A percentile compares a stretch with the other conserved stretches of the same genome.
phyloP scores from a whole-genome alignment of 2,113 vertebrate species.

The Oryzias curvinotus region DNA sequence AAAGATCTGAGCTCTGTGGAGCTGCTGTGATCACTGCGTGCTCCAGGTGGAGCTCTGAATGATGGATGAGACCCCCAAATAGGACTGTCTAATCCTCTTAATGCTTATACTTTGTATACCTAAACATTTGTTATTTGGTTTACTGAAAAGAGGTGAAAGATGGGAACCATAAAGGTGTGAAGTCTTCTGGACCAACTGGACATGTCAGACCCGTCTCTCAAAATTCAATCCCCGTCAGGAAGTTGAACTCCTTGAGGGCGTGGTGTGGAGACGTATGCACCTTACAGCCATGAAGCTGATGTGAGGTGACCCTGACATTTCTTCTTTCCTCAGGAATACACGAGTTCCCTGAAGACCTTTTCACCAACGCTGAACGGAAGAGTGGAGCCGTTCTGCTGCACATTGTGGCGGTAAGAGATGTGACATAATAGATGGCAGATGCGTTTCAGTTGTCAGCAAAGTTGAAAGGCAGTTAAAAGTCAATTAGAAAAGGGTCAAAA shows the following conservation, averaged over 20 bases:
- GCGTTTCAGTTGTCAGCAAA: no score
- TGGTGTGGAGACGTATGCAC: conserved; percentile 13
- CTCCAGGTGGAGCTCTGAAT: conserved; percentile 53
- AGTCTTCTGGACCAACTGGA: background rate
- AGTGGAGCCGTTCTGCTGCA: conserved; percentile 89
- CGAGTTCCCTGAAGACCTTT: conserved; percentile 93
- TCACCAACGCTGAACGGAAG: conserved; percentile 86
- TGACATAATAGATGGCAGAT: background rate
- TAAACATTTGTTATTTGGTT: background rate
- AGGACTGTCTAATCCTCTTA: conserved; percentile 16
- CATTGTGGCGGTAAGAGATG: conserved; percentile 87
- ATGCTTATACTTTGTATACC: background rate
- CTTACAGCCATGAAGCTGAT: conserved; percentile 31
- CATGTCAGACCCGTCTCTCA: background rate
- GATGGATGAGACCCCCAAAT: conserved; percentile 44
- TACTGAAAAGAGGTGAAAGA: background rate
- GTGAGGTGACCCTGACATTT: conserved; percentile 56
- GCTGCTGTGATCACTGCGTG: conserved; percentile 29
- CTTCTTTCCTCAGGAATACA: conserved; percentile 84
- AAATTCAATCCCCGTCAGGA: background rate
- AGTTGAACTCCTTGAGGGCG: background rate
- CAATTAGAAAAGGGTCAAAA: no score
- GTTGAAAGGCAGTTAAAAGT: background rate
- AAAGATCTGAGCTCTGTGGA: conserved; percentile 33
- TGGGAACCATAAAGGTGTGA: background rate